These are phyloP conservation scores for Meandrusa payeni DNA, from an alignment of 2,888 invertebrate species.

Conservation along the genomic window DNA sequence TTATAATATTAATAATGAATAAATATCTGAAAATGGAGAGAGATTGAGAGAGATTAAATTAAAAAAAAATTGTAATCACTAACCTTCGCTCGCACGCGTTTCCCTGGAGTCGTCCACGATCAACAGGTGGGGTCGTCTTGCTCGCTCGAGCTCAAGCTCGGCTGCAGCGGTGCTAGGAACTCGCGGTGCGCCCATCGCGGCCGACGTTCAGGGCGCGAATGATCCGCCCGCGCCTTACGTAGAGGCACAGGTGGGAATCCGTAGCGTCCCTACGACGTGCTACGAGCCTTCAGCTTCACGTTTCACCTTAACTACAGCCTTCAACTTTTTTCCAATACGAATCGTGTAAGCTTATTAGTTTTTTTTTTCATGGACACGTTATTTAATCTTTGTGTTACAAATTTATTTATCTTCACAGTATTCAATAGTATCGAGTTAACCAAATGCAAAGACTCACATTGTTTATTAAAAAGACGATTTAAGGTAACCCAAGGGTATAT, in stretches of 20 bases:
- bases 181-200: slow-evolving; percentile 71
- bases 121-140: slow-evolving; percentile 72
- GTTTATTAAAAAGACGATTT: no score
- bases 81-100: slow-evolving; percentile 63
- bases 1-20: no score
- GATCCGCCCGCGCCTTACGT: slow-evolving; percentile 41
- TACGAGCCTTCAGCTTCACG: slow-evolving; percentile 1
- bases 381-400: no score
- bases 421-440: no score
- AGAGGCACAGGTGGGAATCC: slow-evolving; percentile 21
- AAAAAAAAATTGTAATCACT: slow-evolving; percentile 32
- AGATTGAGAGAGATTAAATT: neutral
- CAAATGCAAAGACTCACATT: no score
- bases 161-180: slow-evolving; percentile 54
- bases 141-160: slow-evolving; percentile 58
- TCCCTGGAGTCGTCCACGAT: slow-evolving; percentile 72
- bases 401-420: no score
- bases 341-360: neutral
- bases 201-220: slow-evolving; percentile 73
- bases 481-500: no score
- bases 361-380: no score
- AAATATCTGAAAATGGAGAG: no score
- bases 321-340: slow-evolving; percentile 5
- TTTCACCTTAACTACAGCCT: slow-evolving; percentile 9
- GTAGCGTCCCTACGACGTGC: slow-evolving; percentile 13